Conservation (phyloP, 2,888 invertebrate genomes). For the Ischnus inquisitorius region DNA sequence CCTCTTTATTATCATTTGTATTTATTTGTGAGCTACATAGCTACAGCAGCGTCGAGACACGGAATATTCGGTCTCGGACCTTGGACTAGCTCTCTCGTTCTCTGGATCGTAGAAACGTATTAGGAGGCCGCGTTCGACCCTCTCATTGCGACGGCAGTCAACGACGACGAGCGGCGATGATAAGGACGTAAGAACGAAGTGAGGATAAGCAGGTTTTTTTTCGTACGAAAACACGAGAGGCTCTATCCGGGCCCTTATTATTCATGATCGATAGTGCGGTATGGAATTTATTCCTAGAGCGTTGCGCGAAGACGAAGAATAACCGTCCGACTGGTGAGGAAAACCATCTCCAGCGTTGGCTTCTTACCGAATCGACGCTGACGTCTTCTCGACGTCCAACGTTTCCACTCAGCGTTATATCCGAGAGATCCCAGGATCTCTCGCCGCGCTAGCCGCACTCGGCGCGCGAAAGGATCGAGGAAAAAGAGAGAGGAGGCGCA, state of each 20-base stretch:
- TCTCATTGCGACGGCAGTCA: constrained; percentile 10
- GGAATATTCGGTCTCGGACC: constrained; percentile 28
- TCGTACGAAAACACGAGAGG: not conserved
- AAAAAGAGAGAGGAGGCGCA: constrained; percentile 4
- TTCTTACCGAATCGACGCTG: not conserved
- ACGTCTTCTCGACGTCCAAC: constrained; percentile 18
- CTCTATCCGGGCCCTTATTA: constrained; percentile 27
- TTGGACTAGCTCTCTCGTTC: constrained; percentile 34
- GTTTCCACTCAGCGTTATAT: constrained; percentile 15
- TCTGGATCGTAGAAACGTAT: constrained; percentile 15
- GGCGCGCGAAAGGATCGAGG: constrained; percentile 18
- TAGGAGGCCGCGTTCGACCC: not conserved
- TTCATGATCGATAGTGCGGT: constrained; percentile 40
- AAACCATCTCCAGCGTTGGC: not conserved
- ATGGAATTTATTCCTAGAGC: constrained; percentile 37
- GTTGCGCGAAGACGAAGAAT: constrained; percentile 1
- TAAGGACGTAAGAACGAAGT: constrained; percentile 1
- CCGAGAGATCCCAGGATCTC: constrained; percentile 10
- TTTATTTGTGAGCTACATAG: constrained; percentile 48
- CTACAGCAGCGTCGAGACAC: constrained; percentile 45
- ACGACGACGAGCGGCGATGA: constrained; percentile 14
- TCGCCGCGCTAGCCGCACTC: not conserved
- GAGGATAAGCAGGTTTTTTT: constrained; percentile 10
- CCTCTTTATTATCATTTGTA: constrained; percentile 38
- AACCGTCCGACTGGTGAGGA: constrained; percentile 1